These are phyloP conservation scores for Drosophila suboccidentalis DNA, from an alignment of 2,888 invertebrate genomes.

Conservation along the genomic window DNA sequence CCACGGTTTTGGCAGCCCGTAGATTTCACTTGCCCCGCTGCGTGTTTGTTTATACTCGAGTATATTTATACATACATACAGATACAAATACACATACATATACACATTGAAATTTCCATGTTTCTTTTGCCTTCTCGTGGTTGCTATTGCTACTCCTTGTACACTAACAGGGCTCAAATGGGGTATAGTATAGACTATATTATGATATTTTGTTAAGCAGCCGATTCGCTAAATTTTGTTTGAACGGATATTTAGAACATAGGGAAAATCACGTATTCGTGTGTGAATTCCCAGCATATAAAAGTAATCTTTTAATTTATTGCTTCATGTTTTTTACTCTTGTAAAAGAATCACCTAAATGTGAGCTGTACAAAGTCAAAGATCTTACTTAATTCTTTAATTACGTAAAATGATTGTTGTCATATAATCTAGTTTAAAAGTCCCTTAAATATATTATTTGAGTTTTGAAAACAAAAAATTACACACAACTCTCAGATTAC, in stretches of 20 bases:
- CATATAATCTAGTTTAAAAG: not conserved
- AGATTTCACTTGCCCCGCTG: constrained; percentile 56
- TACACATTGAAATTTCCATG: constrained; percentile 76
- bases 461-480: not conserved
- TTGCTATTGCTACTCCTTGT: constrained; percentile 35
- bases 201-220: not conserved
- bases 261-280: too few relatives aligned
- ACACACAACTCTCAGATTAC: not conserved
- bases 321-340: too few relatives aligned
- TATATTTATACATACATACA: constrained; percentile 18
- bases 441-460: not conserved
- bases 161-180: constrained; percentile 1
- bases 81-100: constrained; percentile 34
- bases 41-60: constrained; percentile 71
- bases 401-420: not conserved
- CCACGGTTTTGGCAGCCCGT: constrained; percentile 57
- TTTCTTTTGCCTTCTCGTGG: constrained; percentile 52
- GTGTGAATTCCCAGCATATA: too few relatives aligned
- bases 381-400: not conserved
- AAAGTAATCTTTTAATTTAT: too few relatives aligned
- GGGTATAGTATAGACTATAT: not conserved
- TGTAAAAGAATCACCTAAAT: too few relatives aligned
- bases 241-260: too few relatives aligned
- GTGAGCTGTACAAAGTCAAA: too few relatives aligned
- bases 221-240: too few relatives aligned